Percentiles rank a stretch among this genome's conserved stretches.
Conservation (phyloP, 2,797 vertebrate species). For the Fratercula arctica region DNA sequence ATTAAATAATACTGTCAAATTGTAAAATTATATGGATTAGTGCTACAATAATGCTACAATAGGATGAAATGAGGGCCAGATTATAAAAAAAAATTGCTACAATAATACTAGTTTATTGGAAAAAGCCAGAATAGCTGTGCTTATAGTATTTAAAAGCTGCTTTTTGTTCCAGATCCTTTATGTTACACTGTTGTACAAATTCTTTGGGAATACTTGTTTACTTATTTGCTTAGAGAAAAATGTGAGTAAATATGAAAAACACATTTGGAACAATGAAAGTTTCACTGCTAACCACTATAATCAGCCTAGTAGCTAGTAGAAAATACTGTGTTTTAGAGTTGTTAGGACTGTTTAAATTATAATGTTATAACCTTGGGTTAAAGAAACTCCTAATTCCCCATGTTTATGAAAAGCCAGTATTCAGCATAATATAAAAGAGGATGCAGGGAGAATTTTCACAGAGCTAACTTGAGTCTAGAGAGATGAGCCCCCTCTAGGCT, state of each 20-base stretch:
- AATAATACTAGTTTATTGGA: not conserved
- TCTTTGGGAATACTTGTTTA: not conserved
- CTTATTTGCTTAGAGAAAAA: not conserved
- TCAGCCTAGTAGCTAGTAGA: not conserved
- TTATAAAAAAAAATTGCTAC: not conserved
- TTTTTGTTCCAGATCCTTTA: not conserved
- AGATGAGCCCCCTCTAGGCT: too few species aligned
- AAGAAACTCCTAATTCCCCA: not conserved
- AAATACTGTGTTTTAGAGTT: not conserved
- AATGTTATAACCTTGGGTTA: not conserved
- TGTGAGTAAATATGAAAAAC: not conserved
- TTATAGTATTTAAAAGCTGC: not conserved
- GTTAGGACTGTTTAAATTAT: not conserved
- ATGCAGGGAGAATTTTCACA: not conserved
- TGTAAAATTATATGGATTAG: conserved; percentile 1
- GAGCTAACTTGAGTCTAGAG: not conserved
- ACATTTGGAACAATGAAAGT: not conserved
- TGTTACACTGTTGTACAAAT: not conserved
- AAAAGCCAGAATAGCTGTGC: not conserved
- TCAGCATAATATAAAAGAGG: not conserved
- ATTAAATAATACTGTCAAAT: not conserved
- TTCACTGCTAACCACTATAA: not conserved
- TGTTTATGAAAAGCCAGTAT: not conserved
- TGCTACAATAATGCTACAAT: not conserved
- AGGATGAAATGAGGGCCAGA: not conserved